phyloP scores from a whole-genome alignment of 2,797 vertebrate genomes.

The Acropternis orthonyx region DNA sequence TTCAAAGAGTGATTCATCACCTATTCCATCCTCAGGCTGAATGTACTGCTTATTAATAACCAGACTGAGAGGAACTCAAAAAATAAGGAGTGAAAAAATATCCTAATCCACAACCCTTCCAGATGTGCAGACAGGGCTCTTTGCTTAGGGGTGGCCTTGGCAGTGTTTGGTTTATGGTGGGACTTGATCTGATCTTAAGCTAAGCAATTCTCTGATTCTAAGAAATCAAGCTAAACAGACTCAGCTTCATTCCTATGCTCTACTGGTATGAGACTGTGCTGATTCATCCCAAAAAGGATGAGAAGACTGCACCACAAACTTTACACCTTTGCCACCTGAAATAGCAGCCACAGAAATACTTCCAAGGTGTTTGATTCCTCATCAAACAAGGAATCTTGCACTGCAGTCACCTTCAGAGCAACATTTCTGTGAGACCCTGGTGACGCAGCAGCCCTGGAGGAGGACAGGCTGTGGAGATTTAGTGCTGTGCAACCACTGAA shows the following conservation, averaged over 20 bases:
- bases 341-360: background rate
- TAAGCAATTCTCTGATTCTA: background rate
- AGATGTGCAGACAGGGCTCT: background rate
- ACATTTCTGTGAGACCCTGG: background rate
- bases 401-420: background rate
- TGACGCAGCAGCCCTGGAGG: background rate
- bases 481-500: slow-evolving; percentile 6
- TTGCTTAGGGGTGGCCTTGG: background rate
- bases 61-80: background rate
- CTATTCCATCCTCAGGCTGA: background rate
- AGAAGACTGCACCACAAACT: background rate
- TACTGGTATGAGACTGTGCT: background rate
- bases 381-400: background rate
- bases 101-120: background rate
- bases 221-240: slow-evolving; percentile 6
- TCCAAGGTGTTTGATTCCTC: background rate
- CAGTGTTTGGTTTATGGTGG: background rate
- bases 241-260: background rate
- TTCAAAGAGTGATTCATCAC: background rate
- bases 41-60: background rate
- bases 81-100: background rate
- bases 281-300: background rate
- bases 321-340: background rate
- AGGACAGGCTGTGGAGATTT: background rate
- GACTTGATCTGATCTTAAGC: background rate